Base-by-base conservation (phyloP, 1,140 invertebrate species). In the Charaxes varanes region DNA sequence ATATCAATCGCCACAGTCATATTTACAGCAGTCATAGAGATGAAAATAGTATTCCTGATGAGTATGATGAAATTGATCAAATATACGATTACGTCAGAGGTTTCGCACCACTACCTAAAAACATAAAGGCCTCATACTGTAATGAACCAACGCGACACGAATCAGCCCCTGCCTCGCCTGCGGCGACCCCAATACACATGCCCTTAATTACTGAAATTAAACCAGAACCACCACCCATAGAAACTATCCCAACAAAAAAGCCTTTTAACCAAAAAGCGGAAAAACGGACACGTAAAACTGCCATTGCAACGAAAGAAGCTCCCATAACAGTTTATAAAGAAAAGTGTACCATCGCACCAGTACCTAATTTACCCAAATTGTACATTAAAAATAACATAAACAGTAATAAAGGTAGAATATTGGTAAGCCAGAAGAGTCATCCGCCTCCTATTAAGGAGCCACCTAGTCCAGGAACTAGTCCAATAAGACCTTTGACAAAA, bases 21-120 rank as follows among this genome's bases (percentile, higher is more conserved):
- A 83, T 81, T 36, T 84, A 85, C 36, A 84, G 81, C 47, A 84
- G 78, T 50, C 84, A 85, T 49, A 66, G 72, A 59, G 84, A 85
- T 27, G 82, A 84, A 43, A 78, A 67, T 41, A 83, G 71, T 42
- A 88, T 89, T 37, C 87, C 90, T 5, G 93, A 94, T 63, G 94
- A 97, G 53, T 97, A 97, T 80, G 94, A 97, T 57, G 96, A 98
- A 82, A 97, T 97, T 52, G 96, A 98, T 85, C 94, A 97, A 79
- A 96, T 98, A 42, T 98, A 98, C 73, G 94, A 96, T 67, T 98
- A 97, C 70, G 95, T 98, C 0, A 86, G 96, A 27, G 96, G 96
- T 0, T 93, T 97, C 59, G 93, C 93, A 6, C 94, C 95, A 0
- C 85, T 97, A 16, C 94, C 94, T 0, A 95, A 94, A 69, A 92